These are phyloP conservation scores for Helogale parvula DNA, from an alignment of 2,113 vertebrate genomes.

Conservation along the genomic window DNA sequence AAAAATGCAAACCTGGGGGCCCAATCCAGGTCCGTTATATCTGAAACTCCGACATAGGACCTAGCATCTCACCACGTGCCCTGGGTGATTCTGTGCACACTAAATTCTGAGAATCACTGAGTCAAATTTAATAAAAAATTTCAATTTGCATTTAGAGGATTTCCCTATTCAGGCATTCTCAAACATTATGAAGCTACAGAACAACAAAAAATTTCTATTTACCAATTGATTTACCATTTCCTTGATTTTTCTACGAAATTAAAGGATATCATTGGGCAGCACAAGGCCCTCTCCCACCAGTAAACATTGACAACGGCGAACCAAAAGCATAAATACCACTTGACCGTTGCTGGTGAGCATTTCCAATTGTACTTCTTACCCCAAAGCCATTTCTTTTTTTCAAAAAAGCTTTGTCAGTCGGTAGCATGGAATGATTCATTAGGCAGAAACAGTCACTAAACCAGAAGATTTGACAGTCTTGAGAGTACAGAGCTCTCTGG, in stretches of 20 bases:
- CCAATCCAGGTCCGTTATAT: background rate
- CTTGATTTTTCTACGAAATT: constrained; percentile 7
- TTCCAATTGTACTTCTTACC: background rate
- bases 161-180: constrained; percentile 59
- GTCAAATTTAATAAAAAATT: background rate
- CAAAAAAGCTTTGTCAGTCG: background rate
- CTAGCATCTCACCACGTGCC: background rate
- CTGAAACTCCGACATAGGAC: background rate
- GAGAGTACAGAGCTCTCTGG: background rate
- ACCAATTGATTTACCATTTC: background rate
- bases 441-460: background rate
- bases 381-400: background rate
- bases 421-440: background rate
- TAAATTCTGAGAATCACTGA: background rate
- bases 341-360: background rate
- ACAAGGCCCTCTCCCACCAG: background rate
- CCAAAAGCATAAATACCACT: background rate
- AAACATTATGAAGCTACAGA: background rate
- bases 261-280: background rate
- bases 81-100: background rate
- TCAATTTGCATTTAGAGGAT: constrained; percentile 48
- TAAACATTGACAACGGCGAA: background rate
- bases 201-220: background rate
- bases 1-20: background rate
- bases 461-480: background rate